A percentile compares a stretch with the other conserved stretches of the same genome.
These are phyloP conservation scores for Xestobium rufovillosum DNA, from an alignment of 2,888 invertebrate species.

Conservation along the genomic window DNA sequence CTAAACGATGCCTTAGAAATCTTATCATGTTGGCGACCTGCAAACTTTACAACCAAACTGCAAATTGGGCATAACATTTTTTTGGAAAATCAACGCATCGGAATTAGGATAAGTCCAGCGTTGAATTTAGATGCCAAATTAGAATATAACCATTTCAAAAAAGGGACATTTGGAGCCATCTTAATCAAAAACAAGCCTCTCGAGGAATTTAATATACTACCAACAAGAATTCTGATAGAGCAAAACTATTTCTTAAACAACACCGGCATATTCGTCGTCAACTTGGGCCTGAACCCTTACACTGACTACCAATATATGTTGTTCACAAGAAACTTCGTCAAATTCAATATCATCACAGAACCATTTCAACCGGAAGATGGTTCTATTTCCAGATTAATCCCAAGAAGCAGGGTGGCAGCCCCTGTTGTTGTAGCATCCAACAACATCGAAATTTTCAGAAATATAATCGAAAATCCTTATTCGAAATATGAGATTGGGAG, in stretches of 20 bases:
- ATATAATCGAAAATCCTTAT: slow-evolving; percentile 84
- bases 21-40: slow-evolving; percentile 70
- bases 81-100: slow-evolving; percentile 65
- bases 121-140: slow-evolving; percentile 70
- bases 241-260: slow-evolving; percentile 89
- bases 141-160: slow-evolving; percentile 83
- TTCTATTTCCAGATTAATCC: slow-evolving; percentile 65
- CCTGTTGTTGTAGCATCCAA: slow-evolving; percentile 86
- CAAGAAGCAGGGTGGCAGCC: slow-evolving; percentile 88
- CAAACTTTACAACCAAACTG: slow-evolving; percentile 50
- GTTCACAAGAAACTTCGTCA: slow-evolving; percentile 82
- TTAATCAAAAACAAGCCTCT: slow-evolving; percentile 73
- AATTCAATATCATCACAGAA: slow-evolving; percentile 78
- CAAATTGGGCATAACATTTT: slow-evolving; percentile 85
- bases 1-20: slow-evolving; percentile 72
- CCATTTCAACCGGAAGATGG: slow-evolving; percentile 65
- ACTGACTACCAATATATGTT: slow-evolving; percentile 71
- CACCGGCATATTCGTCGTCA: slow-evolving; percentile 79
- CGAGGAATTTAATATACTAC: slow-evolving; percentile 73
- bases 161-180: slow-evolving; percentile 75
- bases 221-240: slow-evolving; percentile 63
- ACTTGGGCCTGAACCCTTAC: slow-evolving; percentile 81
- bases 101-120: slow-evolving; percentile 72
- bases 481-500: slow-evolving; percentile 93
- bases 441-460: slow-evolving; percentile 81